A percentile compares a stretch with the other conserved stretches of the same genome.
These are phyloP conservation scores for Petaurus breviceps DNA, from an alignment of 2,113 vertebrate species.

Conservation along the genomic window DNA sequence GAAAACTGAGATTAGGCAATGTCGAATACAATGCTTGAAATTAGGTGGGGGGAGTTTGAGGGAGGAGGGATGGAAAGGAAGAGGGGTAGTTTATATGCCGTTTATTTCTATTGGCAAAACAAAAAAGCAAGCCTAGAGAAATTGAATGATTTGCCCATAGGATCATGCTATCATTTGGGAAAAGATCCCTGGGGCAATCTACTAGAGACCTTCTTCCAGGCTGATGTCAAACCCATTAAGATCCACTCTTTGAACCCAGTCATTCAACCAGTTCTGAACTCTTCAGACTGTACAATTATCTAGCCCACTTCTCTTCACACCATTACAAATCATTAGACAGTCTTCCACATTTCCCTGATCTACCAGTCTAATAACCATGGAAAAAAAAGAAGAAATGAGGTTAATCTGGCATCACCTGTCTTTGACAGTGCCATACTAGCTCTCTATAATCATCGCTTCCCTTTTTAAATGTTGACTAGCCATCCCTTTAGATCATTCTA, in stretches of 20 bases:
- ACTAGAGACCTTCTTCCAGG: background rate
- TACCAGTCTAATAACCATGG: background rate
- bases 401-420: background rate
- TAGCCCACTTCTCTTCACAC: background rate
- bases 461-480: background rate
- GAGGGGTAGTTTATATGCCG: background rate
- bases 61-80: background rate
- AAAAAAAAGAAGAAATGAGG: background rate
- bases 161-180: background rate
- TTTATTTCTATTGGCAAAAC: background rate
- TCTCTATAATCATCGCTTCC: background rate
- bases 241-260: background rate
- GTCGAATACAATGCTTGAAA: constrained; percentile 41
- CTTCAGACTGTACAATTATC: background rate
- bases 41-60: background rate
- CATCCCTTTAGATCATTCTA: background rate
- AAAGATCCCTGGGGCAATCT: background rate
- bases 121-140: background rate
- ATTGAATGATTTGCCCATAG: background rate
- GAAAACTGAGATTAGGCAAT: background rate
- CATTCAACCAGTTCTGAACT: background rate
- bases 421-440: background rate
- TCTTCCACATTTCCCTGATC: background rate
- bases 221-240: background rate
- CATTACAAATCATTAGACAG: background rate